Percentiles rank a stretch among this genome's conserved stretches.
Conservation (phyloP, 1,140 invertebrate species). For the Condylostylus longicornis region DNA sequence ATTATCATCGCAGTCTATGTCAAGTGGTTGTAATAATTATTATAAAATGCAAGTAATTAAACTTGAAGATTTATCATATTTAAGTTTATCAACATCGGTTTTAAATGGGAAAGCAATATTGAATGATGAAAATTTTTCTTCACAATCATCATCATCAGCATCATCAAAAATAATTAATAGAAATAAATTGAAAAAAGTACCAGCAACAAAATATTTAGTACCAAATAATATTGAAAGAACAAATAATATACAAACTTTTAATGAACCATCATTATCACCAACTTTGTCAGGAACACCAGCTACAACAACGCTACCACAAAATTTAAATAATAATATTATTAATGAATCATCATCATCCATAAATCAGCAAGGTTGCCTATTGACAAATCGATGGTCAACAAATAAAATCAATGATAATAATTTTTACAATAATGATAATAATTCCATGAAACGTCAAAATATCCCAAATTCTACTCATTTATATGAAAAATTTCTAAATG, state of each 20-base stretch:
- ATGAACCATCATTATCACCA: conserved; percentile 10
- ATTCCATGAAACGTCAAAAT: neutral
- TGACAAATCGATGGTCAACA: too few relatives aligned
- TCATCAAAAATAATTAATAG: neutral
- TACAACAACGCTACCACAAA: conserved; percentile 7
- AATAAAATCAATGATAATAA: neutral
- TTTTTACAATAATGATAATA: conserved; percentile 5
- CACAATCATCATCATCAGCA: neutral
- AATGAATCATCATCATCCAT: neutral
- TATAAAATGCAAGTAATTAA: neutral
- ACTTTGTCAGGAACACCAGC: conserved; percentile 31
- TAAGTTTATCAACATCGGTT: conserved; percentile 29
- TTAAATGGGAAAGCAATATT: conserved; percentile 18
- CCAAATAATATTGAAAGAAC: neutral
- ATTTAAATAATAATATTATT: neutral
- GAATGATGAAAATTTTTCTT: too few relatives aligned
- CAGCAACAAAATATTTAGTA: neutral
- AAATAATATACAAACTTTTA: conserved; percentile 1
- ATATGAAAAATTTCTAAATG: neutral
- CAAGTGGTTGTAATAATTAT: conserved; percentile 13
- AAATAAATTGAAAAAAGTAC: too few relatives aligned
- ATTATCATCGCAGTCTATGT: conserved; percentile 30
- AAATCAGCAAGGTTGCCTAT: neutral
- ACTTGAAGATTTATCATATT: conserved; percentile 9
- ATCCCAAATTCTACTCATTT: neutral